Base-by-base conservation (phyloP, 1,140 invertebrate genomes). In the Microvelia longipes region DNA sequence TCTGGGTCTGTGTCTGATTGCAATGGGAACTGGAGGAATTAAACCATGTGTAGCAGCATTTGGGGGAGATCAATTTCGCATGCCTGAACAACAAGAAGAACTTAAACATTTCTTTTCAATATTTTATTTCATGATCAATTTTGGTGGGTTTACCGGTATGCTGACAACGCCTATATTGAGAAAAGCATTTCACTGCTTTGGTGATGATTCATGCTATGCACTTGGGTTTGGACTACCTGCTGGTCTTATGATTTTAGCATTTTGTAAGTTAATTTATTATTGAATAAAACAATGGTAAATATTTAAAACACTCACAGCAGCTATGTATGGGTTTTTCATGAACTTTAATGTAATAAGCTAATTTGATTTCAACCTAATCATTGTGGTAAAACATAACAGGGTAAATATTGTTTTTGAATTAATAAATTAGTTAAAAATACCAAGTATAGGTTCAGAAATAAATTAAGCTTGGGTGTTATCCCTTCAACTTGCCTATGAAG, bases 101-200 rank as follows among this genome's bases (percentile, higher is more conserved):
- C 78, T 90, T 19, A 80, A 83, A 70, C 81, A 84, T 35, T 91
- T 90, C 79, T 92, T 92, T 77, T 90, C 89, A 0, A 82, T 88
- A 14, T 91, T 91, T 79, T 92, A 91, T 76, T 88, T 90, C 75
- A 85, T 84, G n/a, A 90, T 92, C 73, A 92, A 92, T 77, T 77
- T 88, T 30, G 90, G 90, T 25, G 87, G 87, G 30, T 84, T 90
- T 70, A 78, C 90, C 68, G 90, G 89, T 0, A 90, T 88, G 74
- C 81, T 90, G 30, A 71, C 91, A 0, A 90, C 88, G 0, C 91
- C 91, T 0, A 82, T 89, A 26, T 79, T 92, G n/a, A 79, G 84
- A 68, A 83, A 85, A 73, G 84, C 86, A 74, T 80, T 90, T 1
- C 81, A 85, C 70, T 92, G 90, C 78, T 88, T 90, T 75, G 87